Evolutionary conservation across 2,113 vertebrate genomes (phyloP), one percentile per base, ranked within the genome.

Genomic region (Chiloscyllium plagiosum): DNA sequence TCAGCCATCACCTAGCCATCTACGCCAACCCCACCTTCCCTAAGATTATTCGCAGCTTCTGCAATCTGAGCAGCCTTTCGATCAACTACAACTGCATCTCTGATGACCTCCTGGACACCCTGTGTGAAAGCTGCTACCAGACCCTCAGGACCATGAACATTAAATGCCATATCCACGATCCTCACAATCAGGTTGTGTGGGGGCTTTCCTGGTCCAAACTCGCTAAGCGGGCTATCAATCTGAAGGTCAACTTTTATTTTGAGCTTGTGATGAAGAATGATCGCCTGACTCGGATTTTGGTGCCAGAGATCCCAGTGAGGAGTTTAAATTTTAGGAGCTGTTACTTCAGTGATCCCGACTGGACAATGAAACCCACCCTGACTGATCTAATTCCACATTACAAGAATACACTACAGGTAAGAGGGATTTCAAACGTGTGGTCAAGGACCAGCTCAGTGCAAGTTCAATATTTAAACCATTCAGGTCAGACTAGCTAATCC

Each of bases 51-150:
- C 96, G 97, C 86, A 96, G 96, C 0, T 97, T 98, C 97, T 96
- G 3, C 66, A 96, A 37, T 95, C 97, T 98, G 66, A 96, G 24
- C 1, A 96, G 56, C 96, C 96, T 98, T 93, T 97, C 97, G 0
- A 96, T 98, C 76, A 98, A 97, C 96, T 98, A 98, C 96, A 98
- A 97, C 93, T 98, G 98, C 52, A 52, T 98, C 96, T 98, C 97
- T 0, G 97, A 98, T 0, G 97, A 98, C 93, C 96, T 98, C 93
- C 97, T 98, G 0, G 96, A 97, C 85, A 96, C 96, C 61, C 78
- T 98, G 96, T 42, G 80, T 1, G 96, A 97, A 65, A 96, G 96
- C 94, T 97, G 96, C 0, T 96, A 96, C 52, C 56, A 96, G 15
- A 97, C 97, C 47, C 97, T 97, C 50, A 29, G 95, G 96, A 97